Evolutionary conservation across 2,888 invertebrate genomes (phyloP), one percentile per base, ranked within the genome.

Genomic region (Oscheius sp.): DNA sequence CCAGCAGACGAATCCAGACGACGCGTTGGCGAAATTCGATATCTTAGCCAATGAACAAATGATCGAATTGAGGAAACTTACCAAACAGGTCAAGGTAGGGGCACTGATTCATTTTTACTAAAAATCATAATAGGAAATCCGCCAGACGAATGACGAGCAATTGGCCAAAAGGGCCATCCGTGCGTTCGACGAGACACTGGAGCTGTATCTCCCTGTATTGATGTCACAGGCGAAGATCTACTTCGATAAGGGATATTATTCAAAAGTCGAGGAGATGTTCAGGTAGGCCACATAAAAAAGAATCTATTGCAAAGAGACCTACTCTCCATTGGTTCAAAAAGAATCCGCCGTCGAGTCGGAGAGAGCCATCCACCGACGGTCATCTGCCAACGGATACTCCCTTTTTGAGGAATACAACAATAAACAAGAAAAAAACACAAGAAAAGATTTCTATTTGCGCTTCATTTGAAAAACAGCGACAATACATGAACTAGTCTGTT

Each of bases 151-250:
- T 75, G 95, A 97, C 88, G 95, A 95, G 82, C 93, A 93, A 85
- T 92, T 69, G 29, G 72, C 76, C 73, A 72, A 77, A 88, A 93
- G 93, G 90, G 94, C 95, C 5, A 93, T 97, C 0, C 93, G 94
- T 70, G 95, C 95, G 87, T 96, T 95, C 88, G 95, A 97, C 88
- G 94, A 94, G 85, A 93, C 94, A 0, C 89, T 96, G 78, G 95
- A 95, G 88, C 91, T 88, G 90, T 91, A 96, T 88, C 93, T 99
- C 76, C 98, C 99, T 0, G 95, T 97, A 0, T 91, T 98, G n/a
- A 98, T 99, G 98, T 95, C 96, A 0, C 95, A 99, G 89, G 97
- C 98, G 0, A 97, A 96, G 91, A 95, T 99, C 80, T 96, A 95
- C 88, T 99, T 99, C 84, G 95, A 98, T 81, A 92, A 94, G 89